These are phyloP conservation scores for Danaus plexippus DNA, from an alignment of 1,140 invertebrate species.

Conservation along the genomic window DNA sequence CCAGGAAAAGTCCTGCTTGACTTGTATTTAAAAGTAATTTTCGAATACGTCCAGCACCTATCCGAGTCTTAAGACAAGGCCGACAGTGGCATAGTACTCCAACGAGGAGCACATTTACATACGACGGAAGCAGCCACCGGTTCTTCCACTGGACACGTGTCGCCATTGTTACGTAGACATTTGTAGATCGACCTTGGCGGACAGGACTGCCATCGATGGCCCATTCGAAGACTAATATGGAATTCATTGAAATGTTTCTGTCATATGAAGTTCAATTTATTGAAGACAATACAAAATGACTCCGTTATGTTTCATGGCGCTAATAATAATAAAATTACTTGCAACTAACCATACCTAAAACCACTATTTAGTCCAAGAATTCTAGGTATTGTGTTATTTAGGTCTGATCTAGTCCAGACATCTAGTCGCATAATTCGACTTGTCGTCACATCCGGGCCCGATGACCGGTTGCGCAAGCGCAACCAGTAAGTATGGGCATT, in stretches of 20 bases:
- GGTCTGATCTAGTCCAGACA: constrained; percentile 36
- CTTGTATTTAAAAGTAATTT: too few relatives aligned
- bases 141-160: constrained; percentile 43
- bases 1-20: too few relatives aligned
- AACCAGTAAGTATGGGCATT: constrained; percentile 57
- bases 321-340: too few relatives aligned
- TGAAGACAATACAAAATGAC: too few relatives aligned
- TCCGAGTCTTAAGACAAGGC: constrained; percentile 31
- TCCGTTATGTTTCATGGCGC: too few relatives aligned
- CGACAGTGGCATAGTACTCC: constrained; percentile 27
- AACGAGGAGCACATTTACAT: constrained; percentile 43
- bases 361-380: too few relatives aligned
- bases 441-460: constrained; percentile 54
- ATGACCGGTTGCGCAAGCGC: constrained; percentile 50
- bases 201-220: constrained; percentile 12
- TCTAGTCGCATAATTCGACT: constrained; percentile 45
- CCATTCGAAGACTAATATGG: too few relatives aligned
- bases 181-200: constrained; percentile 25
- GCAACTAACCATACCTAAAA: too few relatives aligned
- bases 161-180: constrained; percentile 27
- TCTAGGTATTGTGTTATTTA: too few relatives aligned
- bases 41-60: too few relatives aligned
- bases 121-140: constrained; percentile 41
- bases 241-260: too few relatives aligned
- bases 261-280: too few relatives aligned